Evolutionary conservation across 37 sponge, comb jelly and placozoan genomes (phyloP).

Genomic region (Petrosia ficiformis): DNA sequence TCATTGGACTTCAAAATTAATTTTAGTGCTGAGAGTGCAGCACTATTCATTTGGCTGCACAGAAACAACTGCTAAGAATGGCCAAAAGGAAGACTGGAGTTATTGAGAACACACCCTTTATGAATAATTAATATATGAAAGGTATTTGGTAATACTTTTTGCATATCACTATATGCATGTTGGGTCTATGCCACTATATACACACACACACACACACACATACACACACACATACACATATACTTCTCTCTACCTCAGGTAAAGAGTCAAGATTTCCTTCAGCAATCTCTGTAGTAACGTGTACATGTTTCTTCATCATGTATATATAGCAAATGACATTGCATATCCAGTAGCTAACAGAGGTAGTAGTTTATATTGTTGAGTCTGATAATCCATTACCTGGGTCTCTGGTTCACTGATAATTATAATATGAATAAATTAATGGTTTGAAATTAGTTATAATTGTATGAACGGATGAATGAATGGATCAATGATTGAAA

Average conservation of each 20-base stretch:
- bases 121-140: too few relatives aligned
- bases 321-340: conserved; percentile 34
- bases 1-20: too few relatives aligned
- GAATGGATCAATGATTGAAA: too few relatives aligned
- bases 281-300: conserved; percentile 34
- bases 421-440: not conserved
- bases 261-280: conserved; percentile 71
- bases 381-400: conserved; percentile 85
- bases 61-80: too few relatives aligned
- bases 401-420: conserved; percentile 73
- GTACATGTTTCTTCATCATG: conserved; percentile 54
- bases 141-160: not conserved
- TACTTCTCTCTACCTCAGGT: conserved; percentile 54
- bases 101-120: not conserved
- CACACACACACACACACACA: conserved; percentile 24
- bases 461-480: not conserved
- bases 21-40: too few relatives aligned
- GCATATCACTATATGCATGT: not conserved
- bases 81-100: too few relatives aligned
- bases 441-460: not conserved
- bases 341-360: conserved; percentile 80
- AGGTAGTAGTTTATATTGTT: conserved; percentile 88
- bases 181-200: not conserved
- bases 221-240: conserved; percentile 11
- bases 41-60: too few relatives aligned